phyloP scores from a whole-genome alignment of 2,113 vertebrate genomes.

The Chroicocephalus ridibundus region DNA sequence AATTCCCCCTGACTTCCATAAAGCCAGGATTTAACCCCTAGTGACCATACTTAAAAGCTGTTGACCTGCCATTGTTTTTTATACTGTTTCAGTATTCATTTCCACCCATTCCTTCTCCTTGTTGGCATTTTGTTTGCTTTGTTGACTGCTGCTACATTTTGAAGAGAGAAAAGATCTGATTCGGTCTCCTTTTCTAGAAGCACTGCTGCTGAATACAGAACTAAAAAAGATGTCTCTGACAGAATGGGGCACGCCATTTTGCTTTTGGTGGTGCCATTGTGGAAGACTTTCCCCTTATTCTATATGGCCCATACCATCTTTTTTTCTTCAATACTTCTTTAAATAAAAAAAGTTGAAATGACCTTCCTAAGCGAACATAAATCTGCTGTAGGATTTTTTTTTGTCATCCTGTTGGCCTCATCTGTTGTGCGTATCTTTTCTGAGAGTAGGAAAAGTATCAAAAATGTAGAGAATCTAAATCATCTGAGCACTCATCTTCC shows the following conservation, averaged over 20 bases:
- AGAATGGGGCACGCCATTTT: background rate
- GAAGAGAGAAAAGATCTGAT: background rate
- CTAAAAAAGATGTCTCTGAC: background rate
- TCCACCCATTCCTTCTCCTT: background rate
- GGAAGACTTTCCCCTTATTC: background rate
- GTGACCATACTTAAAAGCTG: background rate
- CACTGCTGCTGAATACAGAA: background rate
- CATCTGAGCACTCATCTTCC: background rate
- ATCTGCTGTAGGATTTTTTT: background rate
- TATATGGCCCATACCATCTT: background rate
- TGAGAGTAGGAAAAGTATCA: background rate
- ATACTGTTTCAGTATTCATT: background rate
- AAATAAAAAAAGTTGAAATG: background rate
- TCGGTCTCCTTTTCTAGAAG: background rate
- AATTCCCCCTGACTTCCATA: background rate
- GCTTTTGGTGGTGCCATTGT: background rate
- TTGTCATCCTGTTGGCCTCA: background rate
- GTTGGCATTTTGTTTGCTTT: background rate
- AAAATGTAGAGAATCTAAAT: background rate
- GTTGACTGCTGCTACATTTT: background rate
- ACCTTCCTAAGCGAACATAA: background rate
- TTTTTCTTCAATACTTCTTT: background rate
- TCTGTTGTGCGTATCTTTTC: background rate
- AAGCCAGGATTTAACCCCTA: background rate
- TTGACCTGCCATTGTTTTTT: background rate